Base-by-base conservation (phyloP, 2,113 vertebrate genomes). In the Microcebus ravelobensis region DNA sequence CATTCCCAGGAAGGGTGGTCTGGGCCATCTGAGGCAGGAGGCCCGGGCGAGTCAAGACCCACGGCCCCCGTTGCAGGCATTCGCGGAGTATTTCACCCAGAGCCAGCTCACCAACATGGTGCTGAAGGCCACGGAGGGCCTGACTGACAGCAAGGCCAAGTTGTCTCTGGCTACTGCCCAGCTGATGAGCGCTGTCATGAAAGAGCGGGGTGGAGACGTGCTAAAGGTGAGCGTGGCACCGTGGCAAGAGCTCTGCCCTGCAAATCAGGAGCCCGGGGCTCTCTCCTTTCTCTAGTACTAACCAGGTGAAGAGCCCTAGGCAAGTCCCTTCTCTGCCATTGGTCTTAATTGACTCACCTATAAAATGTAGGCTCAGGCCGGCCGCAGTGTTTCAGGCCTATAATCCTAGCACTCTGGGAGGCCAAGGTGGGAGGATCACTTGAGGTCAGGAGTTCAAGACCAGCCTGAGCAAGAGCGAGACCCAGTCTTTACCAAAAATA, bases 151-250 rank as follows among this genome's bases (percentile, higher is more conserved):
- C 87, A 76, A 50, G 55, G 73, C 87, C 36, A 86, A 87, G 45
- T n/a, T 91, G 42, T 96, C 96, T 20, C 87, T 96, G 97, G 97
- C 97, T 12, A 52, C 83, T 34, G 95, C 90, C 71, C 82, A 94
- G 83, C 80, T 96, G 65, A 96, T 95, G 82, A 94, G 68, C 0
- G 52, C 67, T 0, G 42, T 94, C 68, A 48, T 97, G 93, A 68
- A 95, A 27, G 45, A 96, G 25, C 34, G 61, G 52, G 97, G 96
- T 57, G 21, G 29, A 45, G 93, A 95, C 5, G 2, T 94, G 36
- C 34, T 85, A 8, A 91, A 96, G 92, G 96, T 96, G 48, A 86
- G 20, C 0, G 31, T 10, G 29, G 13, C 5, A 11, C 27, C 36
- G 42, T 4, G n/a, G 50, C 73, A 39, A 9, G 2, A 59, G 61